phyloP scores from a whole-genome alignment of 2,113 vertebrate genomes.

The Stigmatopora nigra region DNA sequence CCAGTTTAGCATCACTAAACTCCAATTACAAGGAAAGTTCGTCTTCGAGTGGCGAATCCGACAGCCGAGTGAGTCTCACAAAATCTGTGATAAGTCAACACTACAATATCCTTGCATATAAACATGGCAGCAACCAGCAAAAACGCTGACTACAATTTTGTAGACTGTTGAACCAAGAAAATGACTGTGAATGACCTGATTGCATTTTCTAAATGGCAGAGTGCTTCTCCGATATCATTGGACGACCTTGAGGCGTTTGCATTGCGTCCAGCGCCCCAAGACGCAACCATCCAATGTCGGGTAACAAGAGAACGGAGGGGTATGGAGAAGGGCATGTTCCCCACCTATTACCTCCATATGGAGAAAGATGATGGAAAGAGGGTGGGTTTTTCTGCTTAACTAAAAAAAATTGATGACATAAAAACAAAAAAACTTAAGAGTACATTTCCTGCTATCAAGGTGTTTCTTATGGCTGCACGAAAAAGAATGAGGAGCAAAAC shows the following conservation, averaged over 20 bases:
- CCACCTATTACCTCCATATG: constrained; percentile 82
- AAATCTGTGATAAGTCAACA: too few species aligned
- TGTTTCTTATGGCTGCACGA: constrained; percentile 81
- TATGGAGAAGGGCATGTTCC: constrained; percentile 79
- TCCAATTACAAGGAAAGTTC: constrained; percentile 64
- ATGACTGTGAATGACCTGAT: too few species aligned
- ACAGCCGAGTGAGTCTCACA: constrained; percentile 52
- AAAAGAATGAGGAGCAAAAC: constrained; percentile 85
- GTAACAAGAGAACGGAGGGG: constrained; percentile 78
- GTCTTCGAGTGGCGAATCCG: constrained; percentile 52
- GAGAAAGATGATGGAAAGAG: constrained; percentile 75
- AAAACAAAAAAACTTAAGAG: too few species aligned
- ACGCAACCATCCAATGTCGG: constrained; percentile 71
- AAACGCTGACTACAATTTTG: too few species aligned
- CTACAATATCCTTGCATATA: too few species aligned
- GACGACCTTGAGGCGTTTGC: constrained; percentile 76
- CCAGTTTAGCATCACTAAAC: constrained; percentile 61
- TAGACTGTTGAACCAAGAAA: too few species aligned
- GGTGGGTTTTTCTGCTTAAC: constrained; percentile 46
- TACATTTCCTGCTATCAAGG: constrained; percentile 42
- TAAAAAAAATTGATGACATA: too few species aligned
- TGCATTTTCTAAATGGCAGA: constrained; percentile 30
- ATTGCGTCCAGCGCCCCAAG: constrained; percentile 67
- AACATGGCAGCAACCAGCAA: too few species aligned
- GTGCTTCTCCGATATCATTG: constrained; percentile 56